Evolutionary conservation across 2,797 vertebrate genomes (phyloP).

Genomic region (Morus bassanus): DNA sequence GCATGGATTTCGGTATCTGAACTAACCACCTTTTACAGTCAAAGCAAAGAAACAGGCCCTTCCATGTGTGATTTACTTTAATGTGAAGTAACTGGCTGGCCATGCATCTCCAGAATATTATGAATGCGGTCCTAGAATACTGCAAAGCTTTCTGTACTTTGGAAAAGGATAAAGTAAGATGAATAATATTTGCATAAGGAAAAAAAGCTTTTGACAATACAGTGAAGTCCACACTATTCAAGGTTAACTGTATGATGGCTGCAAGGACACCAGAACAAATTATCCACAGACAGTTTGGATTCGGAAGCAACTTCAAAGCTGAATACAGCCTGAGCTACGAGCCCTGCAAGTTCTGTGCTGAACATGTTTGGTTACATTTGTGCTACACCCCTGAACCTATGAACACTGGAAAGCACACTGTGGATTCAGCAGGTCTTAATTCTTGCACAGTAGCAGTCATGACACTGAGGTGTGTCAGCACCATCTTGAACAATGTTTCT

Average conservation of each 20-base stretch:
- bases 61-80: not conserved
- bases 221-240: not conserved
- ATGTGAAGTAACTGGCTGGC: not conserved
- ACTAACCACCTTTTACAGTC: not conserved
- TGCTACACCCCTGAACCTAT: not conserved
- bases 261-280: not conserved
- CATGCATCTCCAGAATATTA: not conserved
- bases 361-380: not conserved
- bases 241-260: not conserved
- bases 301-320: not conserved
- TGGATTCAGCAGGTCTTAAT: not conserved
- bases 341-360: not conserved
- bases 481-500: not conserved
- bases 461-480: not conserved
- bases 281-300: not conserved
- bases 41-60: not conserved
- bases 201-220: not conserved
- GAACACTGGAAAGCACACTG: not conserved
- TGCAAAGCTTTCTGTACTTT: not conserved
- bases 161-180: not conserved
- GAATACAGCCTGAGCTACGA: not conserved
- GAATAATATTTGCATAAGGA: not conserved
- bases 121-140: not conserved
- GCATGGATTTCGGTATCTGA: not conserved
- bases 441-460: not conserved